Evolutionary conservation across 2,797 vertebrate species (phyloP).

Genomic region (Myripristis murdjan): DNA sequence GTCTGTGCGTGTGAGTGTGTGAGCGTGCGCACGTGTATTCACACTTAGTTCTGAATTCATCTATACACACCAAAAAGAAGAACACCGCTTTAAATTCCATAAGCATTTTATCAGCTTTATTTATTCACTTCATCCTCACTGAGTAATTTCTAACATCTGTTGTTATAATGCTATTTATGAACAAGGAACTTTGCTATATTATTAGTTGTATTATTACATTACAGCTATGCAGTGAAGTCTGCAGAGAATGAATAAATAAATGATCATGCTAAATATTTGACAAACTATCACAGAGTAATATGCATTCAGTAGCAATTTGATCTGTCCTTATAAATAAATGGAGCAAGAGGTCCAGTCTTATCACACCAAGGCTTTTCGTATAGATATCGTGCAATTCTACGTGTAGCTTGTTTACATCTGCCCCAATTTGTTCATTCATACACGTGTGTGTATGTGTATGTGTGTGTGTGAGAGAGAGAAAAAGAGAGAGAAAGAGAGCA

Average conservation of each 20-base stretch:
- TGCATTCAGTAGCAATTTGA: slow-evolving; percentile 61
- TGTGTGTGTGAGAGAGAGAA: slow-evolving; percentile 19
- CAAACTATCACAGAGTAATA: slow-evolving; percentile 64
- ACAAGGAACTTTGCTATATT: slow-evolving; percentile 17
- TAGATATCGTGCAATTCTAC: slow-evolving; percentile 55
- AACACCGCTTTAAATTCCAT: neutral
- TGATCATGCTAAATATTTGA: slow-evolving; percentile 71
- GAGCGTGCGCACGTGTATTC: slow-evolving; percentile 7
- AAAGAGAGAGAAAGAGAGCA: too few relatives aligned
- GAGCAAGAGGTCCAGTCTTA: slow-evolving; percentile 56
- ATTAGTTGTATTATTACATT: too few relatives aligned
- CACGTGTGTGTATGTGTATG: slow-evolving; percentile 32
- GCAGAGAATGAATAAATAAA: slow-evolving; percentile 60
- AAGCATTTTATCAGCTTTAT: neutral
- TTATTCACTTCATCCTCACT: slow-evolving; percentile 7
- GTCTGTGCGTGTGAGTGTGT: neutral
- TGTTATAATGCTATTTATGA: slow-evolving; percentile 21
- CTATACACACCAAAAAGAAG: neutral
- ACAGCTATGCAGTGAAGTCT: slow-evolving; percentile 42
- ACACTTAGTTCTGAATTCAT: slow-evolving; percentile 24
- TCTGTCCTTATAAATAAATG: slow-evolving; percentile 69
- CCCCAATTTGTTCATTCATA: slow-evolving; percentile 69
- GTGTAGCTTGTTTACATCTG: slow-evolving; percentile 67
- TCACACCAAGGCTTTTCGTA: slow-evolving; percentile 50
- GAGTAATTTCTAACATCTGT: neutral